Evolutionary conservation across 1,140 invertebrate genomes (phyloP).

Genomic region (Penaeus chinensis): DNA sequence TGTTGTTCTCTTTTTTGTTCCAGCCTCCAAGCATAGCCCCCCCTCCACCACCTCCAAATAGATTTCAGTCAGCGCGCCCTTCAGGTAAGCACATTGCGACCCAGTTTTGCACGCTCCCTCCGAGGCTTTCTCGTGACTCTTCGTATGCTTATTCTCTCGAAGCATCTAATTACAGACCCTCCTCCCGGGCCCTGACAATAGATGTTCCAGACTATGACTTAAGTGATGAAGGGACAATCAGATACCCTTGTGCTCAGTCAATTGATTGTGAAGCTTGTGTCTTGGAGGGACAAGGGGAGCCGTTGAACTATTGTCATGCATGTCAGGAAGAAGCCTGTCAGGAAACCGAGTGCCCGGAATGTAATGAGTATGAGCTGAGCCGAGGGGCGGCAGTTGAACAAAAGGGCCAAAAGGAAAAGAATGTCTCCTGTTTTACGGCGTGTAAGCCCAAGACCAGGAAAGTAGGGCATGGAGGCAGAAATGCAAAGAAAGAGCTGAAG

Average conservation of each 20-base stretch:
- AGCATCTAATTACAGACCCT: too few relatives aligned
- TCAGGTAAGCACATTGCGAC: slow-evolving; percentile 37
- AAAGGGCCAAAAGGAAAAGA: slow-evolving; percentile 10
- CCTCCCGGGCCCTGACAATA: slow-evolving; percentile 23
- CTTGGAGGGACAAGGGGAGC: slow-evolving; percentile 16
- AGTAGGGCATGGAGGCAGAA: neutral
- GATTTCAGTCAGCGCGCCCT: slow-evolving; percentile 33
- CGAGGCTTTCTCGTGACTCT: slow-evolving; percentile 24
- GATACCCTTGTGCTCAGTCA: slow-evolving; percentile 18
- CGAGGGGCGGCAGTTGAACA: slow-evolving; percentile 1
- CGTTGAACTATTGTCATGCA: neutral
- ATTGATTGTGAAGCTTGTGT: slow-evolving; percentile 45
- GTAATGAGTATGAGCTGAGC: slow-evolving; percentile 21
- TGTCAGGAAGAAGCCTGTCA: slow-evolving; percentile 22
- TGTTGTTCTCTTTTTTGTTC: neutral
- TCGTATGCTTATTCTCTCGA: neutral
- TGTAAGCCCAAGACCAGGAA: slow-evolving; percentile 19
- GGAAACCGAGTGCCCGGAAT: slow-evolving; percentile 4
- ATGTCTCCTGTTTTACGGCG: slow-evolving; percentile 44
- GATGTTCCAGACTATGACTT: slow-evolving; percentile 14
- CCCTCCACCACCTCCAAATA: slow-evolving; percentile 41
- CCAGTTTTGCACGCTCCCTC: slow-evolving; percentile 35
- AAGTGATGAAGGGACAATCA: neutral
- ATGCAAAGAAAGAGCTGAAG: slow-evolving; percentile 20
- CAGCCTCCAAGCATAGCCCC: slow-evolving; percentile 41